A percentile compares a stretch with the other conserved stretches of the same genome.
These are phyloP conservation scores for Cherax destructor DNA, from an alignment of 1,140 invertebrate genomes.

Conservation along the genomic window DNA sequence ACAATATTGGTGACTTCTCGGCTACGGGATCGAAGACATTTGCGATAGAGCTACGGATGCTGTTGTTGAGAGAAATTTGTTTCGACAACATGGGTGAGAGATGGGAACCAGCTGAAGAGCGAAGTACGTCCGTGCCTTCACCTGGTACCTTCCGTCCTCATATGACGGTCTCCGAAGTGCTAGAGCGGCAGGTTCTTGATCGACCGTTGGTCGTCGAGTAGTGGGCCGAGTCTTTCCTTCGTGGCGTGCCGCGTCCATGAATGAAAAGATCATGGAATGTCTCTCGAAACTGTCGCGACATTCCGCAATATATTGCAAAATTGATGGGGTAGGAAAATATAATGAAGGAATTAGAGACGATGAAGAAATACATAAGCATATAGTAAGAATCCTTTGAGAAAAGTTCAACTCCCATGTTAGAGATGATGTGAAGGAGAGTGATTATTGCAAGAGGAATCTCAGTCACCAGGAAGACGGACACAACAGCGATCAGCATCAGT, in stretches of 20 bases:
- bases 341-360: conserved; percentile 93
- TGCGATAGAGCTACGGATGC: conserved; percentile 39
- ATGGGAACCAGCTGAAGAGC: conserved; percentile 42
- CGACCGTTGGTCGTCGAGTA: conserved; percentile 68
- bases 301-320: conserved; percentile 97
- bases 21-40: conserved; percentile 24
- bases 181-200: conserved; percentile 51
- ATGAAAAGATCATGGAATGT: conserved; percentile 94
- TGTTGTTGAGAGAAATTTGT: conserved; percentile 30
- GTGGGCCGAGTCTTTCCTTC: conserved; percentile 47
- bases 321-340: conserved; percentile 94
- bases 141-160: conserved; percentile 62
- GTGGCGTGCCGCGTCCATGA: conserved; percentile 75
- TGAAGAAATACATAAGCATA: conserved; percentile 87
- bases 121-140: conserved; percentile 12
- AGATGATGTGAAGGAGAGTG: conserved; percentile 90
- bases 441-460: conserved; percentile 94
- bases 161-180: conserved; percentile 58
- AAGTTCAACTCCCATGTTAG: conserved; percentile 78
- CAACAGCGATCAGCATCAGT: conserved; percentile 94
- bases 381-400: conserved; percentile 81
- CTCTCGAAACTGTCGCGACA: conserved; percentile 90
- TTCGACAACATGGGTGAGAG: neutral
- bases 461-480: conserved; percentile 91
- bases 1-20: neutral